phyloP scores from a whole-genome alignment of 2,113 vertebrate genomes.

The Labeo catla region DNA sequence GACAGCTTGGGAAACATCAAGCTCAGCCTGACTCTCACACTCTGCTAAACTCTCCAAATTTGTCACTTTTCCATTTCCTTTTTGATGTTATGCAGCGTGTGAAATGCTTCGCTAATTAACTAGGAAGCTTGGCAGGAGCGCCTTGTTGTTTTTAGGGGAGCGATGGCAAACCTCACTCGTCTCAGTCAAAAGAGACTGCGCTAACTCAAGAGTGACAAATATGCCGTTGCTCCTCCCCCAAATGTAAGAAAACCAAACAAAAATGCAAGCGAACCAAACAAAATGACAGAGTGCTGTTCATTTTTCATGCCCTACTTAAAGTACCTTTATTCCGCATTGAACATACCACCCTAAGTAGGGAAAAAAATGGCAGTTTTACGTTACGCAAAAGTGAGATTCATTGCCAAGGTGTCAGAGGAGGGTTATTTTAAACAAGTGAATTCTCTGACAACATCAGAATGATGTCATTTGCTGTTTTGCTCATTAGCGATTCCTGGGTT shows the following conservation, averaged over 20 bases:
- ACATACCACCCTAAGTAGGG: slow-evolving; percentile 33
- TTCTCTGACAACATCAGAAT: slow-evolving; percentile 69
- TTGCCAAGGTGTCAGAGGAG: slow-evolving; percentile 68
- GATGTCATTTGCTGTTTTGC: slow-evolving; percentile 71
- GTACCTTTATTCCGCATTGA: slow-evolving; percentile 62
- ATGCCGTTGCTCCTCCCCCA: slow-evolving; percentile 50
- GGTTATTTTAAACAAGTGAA: slow-evolving; percentile 75
- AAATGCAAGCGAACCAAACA: slow-evolving; percentile 57
- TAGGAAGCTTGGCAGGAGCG: slow-evolving; percentile 71
- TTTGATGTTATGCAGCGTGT: slow-evolving; percentile 75
- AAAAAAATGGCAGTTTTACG: slow-evolving; percentile 53
- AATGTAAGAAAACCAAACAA: slow-evolving; percentile 56
- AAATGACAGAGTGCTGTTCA: slow-evolving; percentile 59
- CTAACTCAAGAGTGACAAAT: slow-evolving; percentile 70
- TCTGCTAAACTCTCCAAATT: slow-evolving; percentile 31
- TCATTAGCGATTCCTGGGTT: slow-evolving; percentile 71
- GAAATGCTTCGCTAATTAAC: slow-evolving; percentile 77
- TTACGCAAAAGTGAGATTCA: slow-evolving; percentile 57
- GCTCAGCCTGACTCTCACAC: neutral
- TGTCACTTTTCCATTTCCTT: slow-evolving; percentile 61
- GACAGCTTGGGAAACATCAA: slow-evolving; percentile 15
- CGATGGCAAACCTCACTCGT: slow-evolving; percentile 72
- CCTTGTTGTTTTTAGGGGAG: slow-evolving; percentile 71
- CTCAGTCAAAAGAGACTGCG: slow-evolving; percentile 63
- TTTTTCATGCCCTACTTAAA: slow-evolving; percentile 50